Percentiles rank a stretch among this genome's conserved stretches.
Conservation (phyloP, 2,113 vertebrate genomes). For the Electrona antarctica region DNA sequence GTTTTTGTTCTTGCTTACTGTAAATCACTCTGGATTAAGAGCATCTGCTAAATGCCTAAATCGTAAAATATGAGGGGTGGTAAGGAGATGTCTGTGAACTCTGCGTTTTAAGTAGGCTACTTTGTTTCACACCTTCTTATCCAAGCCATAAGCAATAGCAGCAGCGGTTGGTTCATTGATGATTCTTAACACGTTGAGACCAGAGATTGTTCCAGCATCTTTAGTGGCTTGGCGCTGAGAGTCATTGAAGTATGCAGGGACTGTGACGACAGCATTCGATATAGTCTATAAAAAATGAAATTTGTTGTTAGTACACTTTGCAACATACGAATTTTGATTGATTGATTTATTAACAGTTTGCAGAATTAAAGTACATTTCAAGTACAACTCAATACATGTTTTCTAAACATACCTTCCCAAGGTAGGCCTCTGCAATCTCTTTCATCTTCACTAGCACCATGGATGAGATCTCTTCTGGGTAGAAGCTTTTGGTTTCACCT, state of each 20-base stretch:
- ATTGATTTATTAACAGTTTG: too few relatives aligned
- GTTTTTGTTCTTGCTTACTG: too few relatives aligned
- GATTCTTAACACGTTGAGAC: conserved; percentile 70
- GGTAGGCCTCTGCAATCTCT: conserved; percentile 72
- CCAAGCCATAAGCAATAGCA: conserved; percentile 74
- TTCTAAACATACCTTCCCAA: conserved; percentile 60
- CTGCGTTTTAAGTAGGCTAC: too few relatives aligned
- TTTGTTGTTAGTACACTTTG: not conserved
- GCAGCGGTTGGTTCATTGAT: conserved; percentile 76
- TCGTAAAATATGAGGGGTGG: too few relatives aligned
- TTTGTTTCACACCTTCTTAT: conserved; percentile 62
- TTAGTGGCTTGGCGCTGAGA: conserved; percentile 73
- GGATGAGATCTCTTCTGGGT: conserved; percentile 71
- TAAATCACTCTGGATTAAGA: too few relatives aligned
- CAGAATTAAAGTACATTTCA: too few relatives aligned
- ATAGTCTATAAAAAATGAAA: conserved; percentile 45
- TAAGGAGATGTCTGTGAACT: too few relatives aligned
- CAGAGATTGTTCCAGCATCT: conserved; percentile 71
- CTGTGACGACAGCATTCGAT: conserved; percentile 65
- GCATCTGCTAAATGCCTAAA: too few relatives aligned
- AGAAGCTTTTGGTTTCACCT: conserved; percentile 65
- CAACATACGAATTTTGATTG: not conserved
- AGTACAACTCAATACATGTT: not conserved
- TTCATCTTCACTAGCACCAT: conserved; percentile 72
- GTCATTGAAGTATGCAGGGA: conserved; percentile 74